Evolutionary conservation across 2,113 vertebrate genomes (phyloP).

Genomic region (Oreamnos americanus): DNA sequence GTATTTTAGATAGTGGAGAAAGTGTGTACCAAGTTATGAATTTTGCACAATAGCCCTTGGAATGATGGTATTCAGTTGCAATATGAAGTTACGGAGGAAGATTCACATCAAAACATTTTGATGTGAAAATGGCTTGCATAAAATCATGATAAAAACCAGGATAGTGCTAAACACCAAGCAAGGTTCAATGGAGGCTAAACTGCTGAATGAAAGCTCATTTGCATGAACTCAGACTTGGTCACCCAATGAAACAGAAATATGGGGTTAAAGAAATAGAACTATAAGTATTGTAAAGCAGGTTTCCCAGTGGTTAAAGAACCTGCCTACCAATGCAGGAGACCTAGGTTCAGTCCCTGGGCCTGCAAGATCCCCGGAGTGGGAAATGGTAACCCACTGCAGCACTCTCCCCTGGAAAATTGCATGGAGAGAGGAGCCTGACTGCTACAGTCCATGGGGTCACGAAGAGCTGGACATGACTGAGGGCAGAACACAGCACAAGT

Average conservation of each 20-base stretch:
- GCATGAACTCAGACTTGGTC: not conserved
- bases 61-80: not conserved
- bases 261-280: not conserved
- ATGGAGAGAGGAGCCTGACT: not conserved
- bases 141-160: not conserved
- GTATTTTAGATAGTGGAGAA: not conserved
- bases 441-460: not conserved
- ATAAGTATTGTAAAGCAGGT: not conserved
- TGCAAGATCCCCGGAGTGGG: not conserved
- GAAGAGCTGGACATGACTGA: not conserved
- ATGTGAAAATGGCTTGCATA: not conserved
- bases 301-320: not conserved
- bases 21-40: not conserved
- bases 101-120: not conserved
- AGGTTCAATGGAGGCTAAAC: not conserved
- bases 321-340: not conserved
- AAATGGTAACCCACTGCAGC: not conserved
- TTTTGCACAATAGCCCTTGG: not conserved
- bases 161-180: not conserved
- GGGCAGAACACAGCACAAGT: not conserved
- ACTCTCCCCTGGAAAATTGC: not conserved
- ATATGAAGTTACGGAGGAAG: not conserved
- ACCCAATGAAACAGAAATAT: not conserved
- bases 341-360: not conserved
- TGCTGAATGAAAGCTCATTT: not conserved